Evolutionary conservation across 2,797 vertebrate genomes (phyloP).

Genomic region (Pipistrellus kuhlii): DNA sequence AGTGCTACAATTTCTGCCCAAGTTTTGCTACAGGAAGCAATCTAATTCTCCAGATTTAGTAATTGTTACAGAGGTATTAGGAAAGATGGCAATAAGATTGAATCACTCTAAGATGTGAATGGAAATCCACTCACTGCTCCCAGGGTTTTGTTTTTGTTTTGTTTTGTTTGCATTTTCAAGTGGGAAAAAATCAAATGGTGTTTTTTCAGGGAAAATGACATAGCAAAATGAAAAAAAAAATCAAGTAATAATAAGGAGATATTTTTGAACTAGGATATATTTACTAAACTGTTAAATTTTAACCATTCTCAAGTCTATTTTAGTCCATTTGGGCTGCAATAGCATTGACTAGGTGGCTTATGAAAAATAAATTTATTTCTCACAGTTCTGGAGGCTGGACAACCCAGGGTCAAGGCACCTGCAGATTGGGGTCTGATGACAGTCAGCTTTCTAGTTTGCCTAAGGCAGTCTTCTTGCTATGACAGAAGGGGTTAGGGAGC

Average conservation of each 20-base stretch:
- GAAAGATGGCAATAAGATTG: neutral
- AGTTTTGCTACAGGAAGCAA: slow-evolving; percentile 46
- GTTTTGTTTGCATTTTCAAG: neutral
- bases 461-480: neutral
- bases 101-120: neutral
- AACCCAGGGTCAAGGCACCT: neutral
- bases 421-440: neutral
- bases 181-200: neutral
- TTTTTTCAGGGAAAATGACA: neutral
- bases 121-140: neutral
- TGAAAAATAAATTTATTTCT: neutral
- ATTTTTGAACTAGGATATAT: neutral
- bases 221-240: neutral
- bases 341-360: neutral
- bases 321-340: neutral
- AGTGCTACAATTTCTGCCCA: neutral
- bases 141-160: too few species aligned
- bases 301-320: neutral
- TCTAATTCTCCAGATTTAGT: neutral
- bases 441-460: neutral
- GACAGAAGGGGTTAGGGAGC: neutral
- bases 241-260: slow-evolving; percentile 3
- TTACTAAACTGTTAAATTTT: neutral
- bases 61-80: slow-evolving; percentile 2
- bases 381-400: neutral